phyloP scores from a whole-genome alignment of 2,797 vertebrate species.

The Dromococcyx pavoninus region DNA sequence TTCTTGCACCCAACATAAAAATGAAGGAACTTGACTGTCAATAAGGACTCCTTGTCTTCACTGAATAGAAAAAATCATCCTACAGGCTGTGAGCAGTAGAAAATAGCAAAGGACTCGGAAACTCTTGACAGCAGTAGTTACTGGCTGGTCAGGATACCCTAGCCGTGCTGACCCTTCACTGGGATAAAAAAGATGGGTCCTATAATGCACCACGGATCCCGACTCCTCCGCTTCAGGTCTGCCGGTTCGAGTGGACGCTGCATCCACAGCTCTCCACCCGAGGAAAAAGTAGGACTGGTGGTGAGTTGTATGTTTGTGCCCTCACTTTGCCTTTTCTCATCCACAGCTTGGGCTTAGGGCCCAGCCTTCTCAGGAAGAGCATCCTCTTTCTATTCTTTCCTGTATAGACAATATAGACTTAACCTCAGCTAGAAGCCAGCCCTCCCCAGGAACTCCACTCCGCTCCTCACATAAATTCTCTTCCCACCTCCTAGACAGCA shows the following conservation, averaged over 20 bases:
- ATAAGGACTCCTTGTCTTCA: background rate
- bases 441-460: background rate
- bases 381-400: background rate
- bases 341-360: background rate
- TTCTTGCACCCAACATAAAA: background rate
- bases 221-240: background rate
- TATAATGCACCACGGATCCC: background rate
- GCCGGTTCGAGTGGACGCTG: background rate
- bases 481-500: background rate
- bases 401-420: background rate
- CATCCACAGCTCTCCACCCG: constrained; percentile 78
- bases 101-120: background rate
- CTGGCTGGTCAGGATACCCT: background rate
- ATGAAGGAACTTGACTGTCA: background rate
- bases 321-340: background rate
- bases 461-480: background rate
- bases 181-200: background rate
- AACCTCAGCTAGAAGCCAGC: background rate
- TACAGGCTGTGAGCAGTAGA: background rate
- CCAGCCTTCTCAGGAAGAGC: background rate
- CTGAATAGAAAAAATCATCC: background rate
- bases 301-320: constrained; percentile 67
- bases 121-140: background rate
- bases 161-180: background rate
- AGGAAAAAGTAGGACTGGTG: constrained; percentile 79